Percentiles rank a stretch among this genome's conserved stretches.
These are phyloP conservation scores for Zaprionus capensis DNA, from an alignment of 1,140 invertebrate species.

Conservation along the genomic window DNA sequence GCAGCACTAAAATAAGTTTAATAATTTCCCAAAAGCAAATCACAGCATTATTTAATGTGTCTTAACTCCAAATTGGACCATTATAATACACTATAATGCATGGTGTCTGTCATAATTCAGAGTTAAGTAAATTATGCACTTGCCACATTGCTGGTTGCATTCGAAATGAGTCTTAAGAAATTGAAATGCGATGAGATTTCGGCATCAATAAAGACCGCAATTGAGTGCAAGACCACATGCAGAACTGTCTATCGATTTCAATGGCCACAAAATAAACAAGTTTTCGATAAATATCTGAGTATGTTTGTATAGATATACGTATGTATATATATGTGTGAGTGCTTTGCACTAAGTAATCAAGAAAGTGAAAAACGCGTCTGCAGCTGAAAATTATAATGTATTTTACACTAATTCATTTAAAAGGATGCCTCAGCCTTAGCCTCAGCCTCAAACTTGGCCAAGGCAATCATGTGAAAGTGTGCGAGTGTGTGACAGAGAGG, in stretches of 20 bases:
- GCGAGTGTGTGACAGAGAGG: slow-evolving; percentile 31
- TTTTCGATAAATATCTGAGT: slow-evolving; percentile 34
- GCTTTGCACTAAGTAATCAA: slow-evolving; percentile 67
- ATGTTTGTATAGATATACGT: neutral
- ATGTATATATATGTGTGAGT: slow-evolving; percentile 11
- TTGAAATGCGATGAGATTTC: slow-evolving; percentile 3
- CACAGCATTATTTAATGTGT: neutral
- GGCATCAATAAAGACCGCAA: slow-evolving; percentile 31
- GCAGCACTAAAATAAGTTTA: neutral
- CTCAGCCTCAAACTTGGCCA: slow-evolving; percentile 60
- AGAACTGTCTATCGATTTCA: slow-evolving; percentile 46
- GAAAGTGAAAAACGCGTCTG: slow-evolving; percentile 48
- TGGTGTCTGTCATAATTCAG: neutral
- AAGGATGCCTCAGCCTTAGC: slow-evolving; percentile 50
- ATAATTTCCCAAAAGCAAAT: neutral
- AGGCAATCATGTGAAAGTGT: slow-evolving; percentile 39
- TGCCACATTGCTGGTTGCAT: neutral
- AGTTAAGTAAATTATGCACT: neutral
- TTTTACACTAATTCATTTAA: slow-evolving; percentile 69
- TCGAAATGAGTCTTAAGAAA: slow-evolving; percentile 7
- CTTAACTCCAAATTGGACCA: neutral
- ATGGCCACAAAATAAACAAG: slow-evolving; percentile 36
- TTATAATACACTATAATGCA: neutral
- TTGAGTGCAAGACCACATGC: slow-evolving; percentile 14
- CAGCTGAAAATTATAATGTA: slow-evolving; percentile 64